These are phyloP conservation scores for Corydoras sp. DNA, from an alignment of 2,113 vertebrate species.

Conservation along the genomic window DNA sequence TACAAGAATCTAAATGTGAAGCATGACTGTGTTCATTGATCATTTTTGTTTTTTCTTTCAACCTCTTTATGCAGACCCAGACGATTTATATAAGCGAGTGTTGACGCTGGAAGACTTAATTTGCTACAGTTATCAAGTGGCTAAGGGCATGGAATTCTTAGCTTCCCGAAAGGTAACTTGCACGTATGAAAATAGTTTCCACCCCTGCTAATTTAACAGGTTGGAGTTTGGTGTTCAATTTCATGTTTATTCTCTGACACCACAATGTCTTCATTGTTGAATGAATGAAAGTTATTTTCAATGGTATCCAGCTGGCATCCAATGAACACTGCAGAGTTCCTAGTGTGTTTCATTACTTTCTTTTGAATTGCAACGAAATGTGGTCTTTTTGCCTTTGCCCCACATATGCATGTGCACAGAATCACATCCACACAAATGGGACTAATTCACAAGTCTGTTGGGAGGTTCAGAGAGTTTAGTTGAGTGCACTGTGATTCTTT, in stretches of 20 bases:
- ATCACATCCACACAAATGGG: constrained; percentile 20
- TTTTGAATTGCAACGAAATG: background rate
- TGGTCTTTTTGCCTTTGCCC: background rate
- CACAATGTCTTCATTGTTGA: background rate
- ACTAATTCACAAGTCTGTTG: constrained; percentile 49
- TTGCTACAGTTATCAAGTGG: constrained; percentile 93
- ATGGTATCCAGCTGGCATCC: too few species aligned
- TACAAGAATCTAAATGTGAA: too few species aligned
- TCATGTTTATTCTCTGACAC: background rate
- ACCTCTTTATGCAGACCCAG: constrained; percentile 65
- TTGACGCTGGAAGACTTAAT: constrained; percentile 88
- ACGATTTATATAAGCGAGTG: constrained; percentile 83
- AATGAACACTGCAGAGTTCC: too few species aligned
- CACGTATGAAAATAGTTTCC: background rate
- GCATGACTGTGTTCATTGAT: too few species aligned
- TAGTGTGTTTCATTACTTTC: background rate
- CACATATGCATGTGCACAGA: background rate
- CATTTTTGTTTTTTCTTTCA: background rate
- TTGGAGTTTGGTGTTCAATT: background rate
- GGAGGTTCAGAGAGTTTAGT: constrained; percentile 2
- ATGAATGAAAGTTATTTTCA: background rate
- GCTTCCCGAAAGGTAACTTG: constrained; percentile 82
- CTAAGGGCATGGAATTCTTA: constrained; percentile 93
- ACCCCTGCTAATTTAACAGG: constrained; percentile 2
- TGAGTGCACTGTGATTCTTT: constrained; percentile 37